A percentile compares a stretch with the other conserved stretches of the same genome.
phyloP scores from a whole-genome alignment of 2,113 vertebrate species.

The Brachyhypopomus occidentalis region DNA sequence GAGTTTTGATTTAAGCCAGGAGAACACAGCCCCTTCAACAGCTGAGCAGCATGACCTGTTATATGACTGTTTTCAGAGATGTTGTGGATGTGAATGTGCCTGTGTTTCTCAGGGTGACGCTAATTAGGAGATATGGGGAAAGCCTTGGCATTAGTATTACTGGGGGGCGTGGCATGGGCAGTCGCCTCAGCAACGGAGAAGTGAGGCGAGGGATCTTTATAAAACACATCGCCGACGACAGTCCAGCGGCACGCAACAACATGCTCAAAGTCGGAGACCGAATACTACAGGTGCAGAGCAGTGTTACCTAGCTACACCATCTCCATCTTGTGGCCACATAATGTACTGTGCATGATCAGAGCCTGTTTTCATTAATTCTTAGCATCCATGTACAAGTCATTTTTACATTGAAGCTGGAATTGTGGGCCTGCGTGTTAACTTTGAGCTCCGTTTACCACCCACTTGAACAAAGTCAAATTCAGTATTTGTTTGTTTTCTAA shows the following conservation, averaged over 20 bases:
- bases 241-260: conserved; percentile 88
- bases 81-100: neutral
- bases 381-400: too few relatives aligned
- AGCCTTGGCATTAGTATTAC: conserved; percentile 95
- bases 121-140: conserved; percentile 85
- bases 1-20: neutral
- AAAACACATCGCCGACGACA: conserved; percentile 91
- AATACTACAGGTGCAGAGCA: conserved; percentile 85
- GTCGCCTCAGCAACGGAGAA: conserved; percentile 89
- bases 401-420: too few relatives aligned
- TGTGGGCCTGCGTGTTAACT: too few relatives aligned
- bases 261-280: conserved; percentile 90
- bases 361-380: neutral
- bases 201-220: conserved; percentile 97
- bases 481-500: neutral
- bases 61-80: neutral
- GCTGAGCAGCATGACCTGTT: neutral
- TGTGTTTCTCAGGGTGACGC: conserved; percentile 77
- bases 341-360: conserved; percentile 2
- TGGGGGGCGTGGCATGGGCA: conserved; percentile 95
- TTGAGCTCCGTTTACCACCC: too few relatives aligned
- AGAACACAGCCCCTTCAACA: neutral
- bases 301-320: conserved; percentile 2
- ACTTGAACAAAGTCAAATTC: too few relatives aligned
- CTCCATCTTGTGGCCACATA: conserved; percentile 34